Evolutionary conservation across 2,888 invertebrate genomes (phyloP), one percentile per base, ranked within the genome.

Genomic region (Nebria brevicollis): DNA sequence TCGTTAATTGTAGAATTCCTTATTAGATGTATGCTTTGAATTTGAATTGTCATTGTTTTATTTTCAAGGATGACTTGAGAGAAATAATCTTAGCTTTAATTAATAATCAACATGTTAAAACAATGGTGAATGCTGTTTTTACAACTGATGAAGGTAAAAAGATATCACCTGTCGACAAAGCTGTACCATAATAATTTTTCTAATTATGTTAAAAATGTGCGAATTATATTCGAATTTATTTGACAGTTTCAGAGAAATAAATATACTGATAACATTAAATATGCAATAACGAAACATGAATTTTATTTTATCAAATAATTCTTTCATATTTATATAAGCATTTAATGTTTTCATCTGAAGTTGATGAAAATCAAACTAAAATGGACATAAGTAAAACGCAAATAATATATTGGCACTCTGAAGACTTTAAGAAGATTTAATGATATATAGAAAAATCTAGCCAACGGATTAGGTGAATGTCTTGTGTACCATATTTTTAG

Each of bases 21-120:
- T 54, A 54, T 54, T 54, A 54, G 54, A 54, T 54, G 34, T 34
- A 34, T 34, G 8, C 64, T 68, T 75, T 34, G 20, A 70, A 20
- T 70, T 72, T 77, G 68, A 70, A 70, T 70, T 77, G 77, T 77
- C 77, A 72, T 77, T 77, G 77, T 77, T 77, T 79, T 79, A 54
- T 75, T 68, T 73, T 75, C 79, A 79, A 79, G 79, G 79, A 79
- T 79, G 74, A 75, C 75, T 79, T 68, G 79, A 74, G 43, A 75
- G 74, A 79, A 75, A 75, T 26, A 79, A 73, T 72, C 78, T 73
- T 64, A 66, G 73, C 65, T 34, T 78, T 78, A 78, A 78, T 78
- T 77, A 78, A 73, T 73, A 73, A 77, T 34, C 64, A 64, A 72
- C 72, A 34, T 72, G 77, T 77, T 72, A 78, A 75, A 79, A 79